Base-by-base conservation (phyloP, 2,888 invertebrate species). In the Loripinus fragilis region DNA sequence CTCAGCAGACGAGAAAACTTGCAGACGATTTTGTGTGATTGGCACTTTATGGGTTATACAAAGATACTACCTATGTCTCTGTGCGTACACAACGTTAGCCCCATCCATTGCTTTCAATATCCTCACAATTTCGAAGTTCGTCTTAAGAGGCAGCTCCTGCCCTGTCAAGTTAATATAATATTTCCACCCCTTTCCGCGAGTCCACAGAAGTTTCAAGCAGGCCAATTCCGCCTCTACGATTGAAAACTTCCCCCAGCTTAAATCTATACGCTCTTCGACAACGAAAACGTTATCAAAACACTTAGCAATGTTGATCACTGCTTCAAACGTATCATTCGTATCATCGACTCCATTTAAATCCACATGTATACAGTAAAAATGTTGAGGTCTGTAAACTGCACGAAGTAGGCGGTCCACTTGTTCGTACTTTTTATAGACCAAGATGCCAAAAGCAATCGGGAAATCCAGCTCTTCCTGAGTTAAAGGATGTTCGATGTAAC, bases 331-430 rank as follows among this genome's bases (percentile, higher is more conserved):
- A 30, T 55, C 41, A 38, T 78, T 42, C 55, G 76, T 71, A 5
- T 68, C 42, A 10, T 33, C n/a, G 2, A 45, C 30, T 12, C 83
- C 55, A 50, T 82, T 85, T 5, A 33, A 33, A 68, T 89, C 89
- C n/a, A 89, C 80, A 73, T 89, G 89, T 38, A 89, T 73, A 72
- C 89, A 89, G 71, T 89, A 89, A 41, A 80, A 71, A 74, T 89
- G 88, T 50, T 88, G 86, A 15, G 88, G 88, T 52, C 86, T 67
- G 70, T 89, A 89, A 23, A 89, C 83, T 1, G 80, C 71, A 30
- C 81, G 68, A n/a, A 89, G 67, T 20, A 89, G 64, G n/a, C 85
- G 55, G 60, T 86, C 88, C 0, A 87, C 71, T 52, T 87, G 86
- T 66, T 83, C 80, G 12, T 80, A 74, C 42, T 86, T 60, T 65